Conservation (phyloP, 2,113 vertebrate species). For the Ploceus nigricollis region DNA sequence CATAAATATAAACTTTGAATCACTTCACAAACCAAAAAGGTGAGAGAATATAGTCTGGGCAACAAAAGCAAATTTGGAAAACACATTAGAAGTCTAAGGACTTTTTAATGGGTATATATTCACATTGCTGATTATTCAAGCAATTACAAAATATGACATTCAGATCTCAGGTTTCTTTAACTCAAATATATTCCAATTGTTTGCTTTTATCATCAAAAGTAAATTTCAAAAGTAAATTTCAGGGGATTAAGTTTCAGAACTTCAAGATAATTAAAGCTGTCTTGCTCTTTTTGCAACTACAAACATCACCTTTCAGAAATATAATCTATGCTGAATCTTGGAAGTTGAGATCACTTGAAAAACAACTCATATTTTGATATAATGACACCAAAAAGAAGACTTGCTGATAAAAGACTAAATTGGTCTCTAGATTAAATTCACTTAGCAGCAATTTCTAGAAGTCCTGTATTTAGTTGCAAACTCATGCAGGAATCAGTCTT, state of each 20-base stretch:
- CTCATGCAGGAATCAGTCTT: neutral
- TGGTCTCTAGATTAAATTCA: neutral
- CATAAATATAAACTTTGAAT: neutral
- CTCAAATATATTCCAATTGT: constrained; percentile 30
- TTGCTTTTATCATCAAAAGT: constrained; percentile 50
- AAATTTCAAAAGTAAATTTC: constrained; percentile 64
- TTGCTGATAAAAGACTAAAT: neutral
- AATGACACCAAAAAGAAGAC: neutral
- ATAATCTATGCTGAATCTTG: neutral
- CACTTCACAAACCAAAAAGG: neutral
- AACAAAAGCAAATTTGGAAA: constrained; percentile 1
- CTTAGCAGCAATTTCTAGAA: neutral
- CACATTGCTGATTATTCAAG: neutral
- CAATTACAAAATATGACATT: constrained; percentile 23
- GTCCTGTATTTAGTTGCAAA: neutral
- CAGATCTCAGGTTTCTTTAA: constrained; percentile 6
- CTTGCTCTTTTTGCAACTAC: constrained; percentile 17
- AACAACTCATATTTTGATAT: neutral
- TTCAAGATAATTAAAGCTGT: constrained; percentile 40
- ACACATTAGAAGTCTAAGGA: neutral
- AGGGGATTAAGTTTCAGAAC: constrained; percentile 46
- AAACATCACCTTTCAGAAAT: constrained; percentile 34
- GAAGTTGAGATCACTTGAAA: constrained; percentile 7
- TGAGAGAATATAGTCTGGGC: neutral
- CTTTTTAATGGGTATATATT: neutral